phyloP scores from a whole-genome alignment of 2,888 invertebrate species.

The Myopa tessellatipennis region DNA sequence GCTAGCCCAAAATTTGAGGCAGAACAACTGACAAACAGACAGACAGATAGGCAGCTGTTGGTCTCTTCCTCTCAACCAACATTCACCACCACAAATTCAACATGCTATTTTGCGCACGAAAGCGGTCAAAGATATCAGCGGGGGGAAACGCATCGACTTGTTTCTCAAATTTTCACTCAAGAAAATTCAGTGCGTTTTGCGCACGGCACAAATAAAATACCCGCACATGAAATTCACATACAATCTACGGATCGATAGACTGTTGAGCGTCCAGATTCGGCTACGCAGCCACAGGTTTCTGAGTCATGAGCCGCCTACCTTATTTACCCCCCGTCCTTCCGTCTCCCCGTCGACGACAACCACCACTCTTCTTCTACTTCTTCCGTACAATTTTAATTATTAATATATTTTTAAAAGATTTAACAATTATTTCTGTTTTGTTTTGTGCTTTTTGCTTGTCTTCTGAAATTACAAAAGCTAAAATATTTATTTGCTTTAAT shows the following conservation, averaged over 20 bases:
- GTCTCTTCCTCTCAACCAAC: too few relatives aligned
- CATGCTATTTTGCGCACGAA: slow-evolving; percentile 12
- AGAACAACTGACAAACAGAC: background rate
- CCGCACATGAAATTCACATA: background rate
- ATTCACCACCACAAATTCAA: background rate
- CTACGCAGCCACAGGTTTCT: background rate
- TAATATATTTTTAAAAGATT: background rate
- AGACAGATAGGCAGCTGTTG: background rate
- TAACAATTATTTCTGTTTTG: slow-evolving; percentile 9
- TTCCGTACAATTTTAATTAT: background rate
- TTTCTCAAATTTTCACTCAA: background rate
- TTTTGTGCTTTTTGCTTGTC: slow-evolving; percentile 2
- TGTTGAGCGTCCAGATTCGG: slow-evolving; percentile 30
- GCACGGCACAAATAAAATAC: slow-evolving; percentile 43
- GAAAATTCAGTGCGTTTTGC: slow-evolving; percentile 47
- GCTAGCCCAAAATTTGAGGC: too few relatives aligned
- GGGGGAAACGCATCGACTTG: background rate
- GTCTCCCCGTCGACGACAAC: background rate
- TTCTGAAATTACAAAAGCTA: slow-evolving; percentile 30
- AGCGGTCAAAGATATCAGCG: background rate
- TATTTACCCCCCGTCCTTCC: background rate
- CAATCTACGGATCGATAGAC: slow-evolving; percentile 7
- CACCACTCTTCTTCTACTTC: background rate
- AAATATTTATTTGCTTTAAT: slow-evolving; percentile 33
- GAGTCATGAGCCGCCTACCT: slow-evolving; percentile 7